Evolutionary conservation across 2,113 vertebrate species (phyloP), one percentile per base, ranked within the genome.

Genomic region (Dicrurus megarhynchus): DNA sequence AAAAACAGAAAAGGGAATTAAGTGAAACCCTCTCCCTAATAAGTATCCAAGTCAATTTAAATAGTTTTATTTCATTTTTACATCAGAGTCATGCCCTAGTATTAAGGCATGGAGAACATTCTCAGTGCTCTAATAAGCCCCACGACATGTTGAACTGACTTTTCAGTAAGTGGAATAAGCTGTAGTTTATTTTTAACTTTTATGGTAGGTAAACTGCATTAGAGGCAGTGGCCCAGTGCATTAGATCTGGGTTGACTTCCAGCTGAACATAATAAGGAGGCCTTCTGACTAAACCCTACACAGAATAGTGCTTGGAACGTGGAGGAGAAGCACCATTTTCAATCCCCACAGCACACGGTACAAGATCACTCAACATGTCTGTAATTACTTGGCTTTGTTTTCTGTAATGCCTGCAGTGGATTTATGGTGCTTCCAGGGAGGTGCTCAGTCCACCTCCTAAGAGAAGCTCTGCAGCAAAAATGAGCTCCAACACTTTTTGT

Each of bases 11-110:
- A 91, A 64, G 83, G 91, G 91, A 95, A 84, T 94, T 91, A 94
- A 97, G 88, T 73, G 77, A 86, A 95, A 93, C 57, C 55, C 52
- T 82, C 39, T 93, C 67, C 89, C 90, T 97, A 96, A 91, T 95
- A 96, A 96, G 86, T 95, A 97, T 95, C 91, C 92, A 94, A 96
- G 94, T 95, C 77, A 95, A 93, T 96, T 96, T 94, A 92, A 94
- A 96, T 95, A 94, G 90, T 92, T 96, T 90, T 59, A 96, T 91
- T 96, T 95, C 85, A 88, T 96, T 94, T 97, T 90, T 94, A 93
- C 90, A 96, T 96, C 95, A 89, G 88, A 96, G 88, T 81, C 82
- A 73, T 93, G 96, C 90, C 92, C 92, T 93, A 90, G 76, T 90
- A 92, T 93, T 96, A 95, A 92, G 85, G 86, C 90, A 96, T 64